Evolutionary conservation across 2,888 invertebrate genomes (phyloP), one percentile per base, ranked within the genome.

Genomic region (Phaedon cochleariae): DNA sequence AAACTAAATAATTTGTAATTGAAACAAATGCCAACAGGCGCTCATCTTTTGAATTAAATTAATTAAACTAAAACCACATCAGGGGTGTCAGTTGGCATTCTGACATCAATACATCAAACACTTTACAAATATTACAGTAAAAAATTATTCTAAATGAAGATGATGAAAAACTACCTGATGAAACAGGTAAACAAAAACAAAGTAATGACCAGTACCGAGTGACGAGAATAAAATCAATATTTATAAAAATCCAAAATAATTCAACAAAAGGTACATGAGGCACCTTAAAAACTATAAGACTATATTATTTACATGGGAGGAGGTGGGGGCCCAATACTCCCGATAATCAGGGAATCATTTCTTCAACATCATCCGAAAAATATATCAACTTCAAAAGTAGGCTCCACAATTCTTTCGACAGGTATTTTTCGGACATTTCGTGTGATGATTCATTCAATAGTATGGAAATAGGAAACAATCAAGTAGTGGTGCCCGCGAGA

Each of bases 121-220:
- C 74, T 76, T 71, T 77, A 77, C 76, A 76, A 75, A 74, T 76
- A 74, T 72, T 77, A 76, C 73, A 75, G 76, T 77, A 77, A 76
- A 78, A 79, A 78, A 78, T 77, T 76, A 76, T 73, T 69, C 74
- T 77, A 77, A 75, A 74, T 75, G 73, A 79, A 72, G 76, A 79
- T 76, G 76, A 77, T 68, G 70, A 67, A 69, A 70, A 68, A 66
- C 67, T 68, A 73, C 71, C 74, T 68, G 64, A 68, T 62, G 57
- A 59, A 34, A 26, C 59, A n/a, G n/a, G n/a, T n/a, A n/a, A 73
- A 72, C 67, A 73, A 70, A 75, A 75, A 74, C 73, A 73, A 71
- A 60, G 61, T 68, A 70, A 76, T 83, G 82, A 83, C 83, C 82
- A 83, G 83, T 80, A 83, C 82, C 83, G 78, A 74, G 79, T 82